Conservation (phyloP, 92 coral and sea anemone genomes). For the Porites evermanni region DNA sequence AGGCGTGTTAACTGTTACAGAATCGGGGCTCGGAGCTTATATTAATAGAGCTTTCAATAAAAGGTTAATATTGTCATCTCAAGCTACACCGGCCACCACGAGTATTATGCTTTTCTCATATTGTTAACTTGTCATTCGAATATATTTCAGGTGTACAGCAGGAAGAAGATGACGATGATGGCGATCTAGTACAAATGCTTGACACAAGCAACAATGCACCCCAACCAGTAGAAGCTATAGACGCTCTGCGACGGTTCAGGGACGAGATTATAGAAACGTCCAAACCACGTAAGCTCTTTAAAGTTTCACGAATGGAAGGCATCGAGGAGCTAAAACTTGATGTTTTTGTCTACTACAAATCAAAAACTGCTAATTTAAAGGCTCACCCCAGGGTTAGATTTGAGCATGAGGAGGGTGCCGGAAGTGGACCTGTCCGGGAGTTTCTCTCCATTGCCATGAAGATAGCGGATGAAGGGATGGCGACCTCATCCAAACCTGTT, state of each 20-base stretch:
- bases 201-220: constrained; percentile 16
- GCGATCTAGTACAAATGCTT: constrained; percentile 14
- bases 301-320: constrained; percentile 40
- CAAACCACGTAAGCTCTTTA: constrained; percentile 21
- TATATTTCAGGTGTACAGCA: constrained; percentile 31
- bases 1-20: no score
- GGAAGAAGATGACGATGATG: constrained; percentile 20
- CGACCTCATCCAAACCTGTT: constrained; percentile 46
- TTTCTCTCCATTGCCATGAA: constrained; percentile 59
- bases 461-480: constrained; percentile 63
- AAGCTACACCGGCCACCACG: no score
- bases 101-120: no score
- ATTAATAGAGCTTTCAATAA: no score
- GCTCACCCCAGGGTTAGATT: constrained; percentile 50
- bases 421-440: constrained; percentile 60
- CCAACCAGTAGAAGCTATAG: constrained; percentile 30
- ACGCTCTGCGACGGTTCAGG: constrained; percentile 36
- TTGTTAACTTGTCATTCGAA: no score
- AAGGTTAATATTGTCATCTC: no score
- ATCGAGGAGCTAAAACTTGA: constrained; percentile 30
- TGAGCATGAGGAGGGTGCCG: constrained; percentile 74
- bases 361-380: constrained; percentile 25
- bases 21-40: no score
- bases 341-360: constrained; percentile 41
- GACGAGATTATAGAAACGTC: constrained; percentile 6